Evolutionary conservation across 1,140 invertebrate genomes (phyloP).

Genomic region (Bombus haemorrhoidalis): DNA sequence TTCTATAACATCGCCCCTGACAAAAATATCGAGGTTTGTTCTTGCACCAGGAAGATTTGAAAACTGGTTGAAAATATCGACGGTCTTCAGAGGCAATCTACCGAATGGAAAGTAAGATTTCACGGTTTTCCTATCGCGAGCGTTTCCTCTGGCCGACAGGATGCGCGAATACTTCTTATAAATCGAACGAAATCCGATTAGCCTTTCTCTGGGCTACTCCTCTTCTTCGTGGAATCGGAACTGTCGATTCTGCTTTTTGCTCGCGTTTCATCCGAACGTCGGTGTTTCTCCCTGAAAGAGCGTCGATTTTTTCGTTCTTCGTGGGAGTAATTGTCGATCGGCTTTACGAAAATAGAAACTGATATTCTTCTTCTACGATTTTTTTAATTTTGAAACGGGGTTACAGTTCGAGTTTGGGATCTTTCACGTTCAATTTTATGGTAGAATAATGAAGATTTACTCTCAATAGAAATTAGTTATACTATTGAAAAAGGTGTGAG

Average conservation of each 20-base stretch:
- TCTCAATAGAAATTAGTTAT: too few relatives aligned
- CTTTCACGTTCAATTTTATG: too few relatives aligned
- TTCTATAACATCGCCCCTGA: neutral
- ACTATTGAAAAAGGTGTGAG: too few relatives aligned
- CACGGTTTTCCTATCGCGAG: constrained; percentile 65
- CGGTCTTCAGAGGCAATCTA: constrained; percentile 55
- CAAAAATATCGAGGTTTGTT: constrained; percentile 50
- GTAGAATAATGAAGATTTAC: too few relatives aligned
- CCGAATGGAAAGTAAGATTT: constrained; percentile 72
- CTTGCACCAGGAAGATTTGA: constrained; percentile 10
- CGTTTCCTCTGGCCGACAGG: constrained; percentile 15
- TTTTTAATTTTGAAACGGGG: too few relatives aligned
- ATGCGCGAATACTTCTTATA: constrained; percentile 40
- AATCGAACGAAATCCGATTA: constrained; percentile 56
- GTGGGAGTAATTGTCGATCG: neutral
- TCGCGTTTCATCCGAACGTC: constrained; percentile 31
- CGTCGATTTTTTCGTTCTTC: neutral
- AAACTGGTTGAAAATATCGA: constrained; percentile 52
- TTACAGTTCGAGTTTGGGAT: too few relatives aligned
- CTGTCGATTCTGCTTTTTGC: constrained; percentile 30
- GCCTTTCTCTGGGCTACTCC: constrained; percentile 17
- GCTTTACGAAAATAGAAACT: neutral
- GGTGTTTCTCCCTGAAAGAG: neutral
- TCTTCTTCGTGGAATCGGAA: constrained; percentile 15
- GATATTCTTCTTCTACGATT: neutral